phyloP scores from a whole-genome alignment of 2,113 vertebrate genomes.

The Pelodiscus sinensis region DNA sequence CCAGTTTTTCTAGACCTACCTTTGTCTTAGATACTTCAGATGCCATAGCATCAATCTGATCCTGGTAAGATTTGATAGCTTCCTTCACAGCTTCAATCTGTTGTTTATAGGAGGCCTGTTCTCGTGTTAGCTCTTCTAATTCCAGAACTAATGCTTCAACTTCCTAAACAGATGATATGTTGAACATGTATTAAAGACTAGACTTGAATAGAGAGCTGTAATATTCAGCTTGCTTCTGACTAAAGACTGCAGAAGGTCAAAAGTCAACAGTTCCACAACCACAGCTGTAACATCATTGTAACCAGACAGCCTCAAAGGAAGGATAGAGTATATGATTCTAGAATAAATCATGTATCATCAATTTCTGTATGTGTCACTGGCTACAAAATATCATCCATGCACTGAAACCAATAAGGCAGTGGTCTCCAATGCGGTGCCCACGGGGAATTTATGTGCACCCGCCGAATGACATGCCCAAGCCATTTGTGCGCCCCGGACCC shows the following conservation, averaged over 20 bases:
- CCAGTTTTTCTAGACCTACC: slow-evolving; percentile 70
- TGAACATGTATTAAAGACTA: not conserved
- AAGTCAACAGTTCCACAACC: not conserved
- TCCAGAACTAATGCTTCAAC: slow-evolving; percentile 88
- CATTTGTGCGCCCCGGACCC: too few relatives aligned
- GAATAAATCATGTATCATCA: fast-evolving
- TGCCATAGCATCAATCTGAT: slow-evolving; percentile 83
- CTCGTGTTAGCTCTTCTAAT: slow-evolving; percentile 87
- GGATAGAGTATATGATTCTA: not conserved
- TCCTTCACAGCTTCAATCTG: slow-evolving; percentile 87
- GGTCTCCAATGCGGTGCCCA: too few relatives aligned
- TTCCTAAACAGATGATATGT: slow-evolving; percentile 81
- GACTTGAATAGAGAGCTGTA: not conserved
- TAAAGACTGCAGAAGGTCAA: not conserved
- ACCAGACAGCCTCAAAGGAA: not conserved
- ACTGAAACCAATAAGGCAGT: not conserved
- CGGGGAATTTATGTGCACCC: too few relatives aligned
- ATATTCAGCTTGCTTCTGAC: not conserved
- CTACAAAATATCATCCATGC: not conserved
- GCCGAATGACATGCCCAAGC: too few relatives aligned
- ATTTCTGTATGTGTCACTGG: not conserved
- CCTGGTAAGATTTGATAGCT: slow-evolving; percentile 82
- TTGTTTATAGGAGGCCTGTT: slow-evolving; percentile 85
- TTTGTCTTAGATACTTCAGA: slow-evolving; percentile 84
- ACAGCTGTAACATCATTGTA: not conserved